phyloP scores from a whole-genome alignment of 2,113 vertebrate genomes.

The Myiagra hebetior region DNA sequence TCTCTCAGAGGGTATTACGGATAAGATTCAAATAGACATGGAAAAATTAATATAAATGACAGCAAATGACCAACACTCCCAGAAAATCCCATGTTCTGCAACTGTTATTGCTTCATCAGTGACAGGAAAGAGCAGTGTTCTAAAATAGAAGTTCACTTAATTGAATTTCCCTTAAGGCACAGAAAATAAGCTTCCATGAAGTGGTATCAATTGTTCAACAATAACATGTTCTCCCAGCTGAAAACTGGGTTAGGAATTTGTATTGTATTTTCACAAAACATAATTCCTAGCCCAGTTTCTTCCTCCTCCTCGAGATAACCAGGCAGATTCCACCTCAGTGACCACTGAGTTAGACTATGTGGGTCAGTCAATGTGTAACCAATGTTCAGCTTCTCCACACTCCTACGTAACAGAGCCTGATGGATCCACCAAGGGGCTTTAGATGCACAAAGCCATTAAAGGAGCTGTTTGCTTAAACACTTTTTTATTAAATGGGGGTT shows the following conservation, averaged over 20 bases:
- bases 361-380: background rate
- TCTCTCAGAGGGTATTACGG: background rate
- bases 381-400: background rate
- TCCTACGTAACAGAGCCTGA: background rate
- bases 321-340: slow-evolving; percentile 3
- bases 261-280: slow-evolving; percentile 41
- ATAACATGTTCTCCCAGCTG: slow-evolving; percentile 24
- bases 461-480: background rate
- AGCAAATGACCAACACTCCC: background rate
- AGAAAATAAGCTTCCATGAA: slow-evolving; percentile 48
- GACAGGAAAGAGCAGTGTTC: slow-evolving; percentile 40
- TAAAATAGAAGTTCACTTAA: slow-evolving; percentile 58
- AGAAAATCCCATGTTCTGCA: slow-evolving; percentile 44
- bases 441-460: background rate
- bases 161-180: slow-evolving; percentile 38
- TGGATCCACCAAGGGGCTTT: background rate
- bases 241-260: slow-evolving; percentile 54
- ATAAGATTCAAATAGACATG: background rate
- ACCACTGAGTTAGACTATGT: background rate
- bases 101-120: slow-evolving; percentile 47
- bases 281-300: background rate
- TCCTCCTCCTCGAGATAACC: background rate
- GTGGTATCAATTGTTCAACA: slow-evolving; percentile 41
- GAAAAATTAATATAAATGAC: background rate
- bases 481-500: background rate